Evolutionary conservation across 92 coral and sea anemone genomes (phyloP), one percentile per base, ranked within the genome.

Genomic region (Epizoanthus ramosus): DNA sequence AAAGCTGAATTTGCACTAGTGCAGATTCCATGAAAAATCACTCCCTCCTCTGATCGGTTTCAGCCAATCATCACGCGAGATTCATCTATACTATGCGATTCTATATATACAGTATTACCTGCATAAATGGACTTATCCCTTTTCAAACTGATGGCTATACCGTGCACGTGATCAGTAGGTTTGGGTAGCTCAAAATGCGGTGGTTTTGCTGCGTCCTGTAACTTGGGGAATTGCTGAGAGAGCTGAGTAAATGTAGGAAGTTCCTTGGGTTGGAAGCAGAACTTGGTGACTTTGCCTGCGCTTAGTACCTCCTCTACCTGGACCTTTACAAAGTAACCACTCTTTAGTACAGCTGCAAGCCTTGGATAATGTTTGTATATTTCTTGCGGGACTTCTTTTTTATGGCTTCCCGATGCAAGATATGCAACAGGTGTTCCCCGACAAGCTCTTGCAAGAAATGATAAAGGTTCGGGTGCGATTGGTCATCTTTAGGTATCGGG

Each of bases 261-360:
- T 0, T 87, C 73, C 57, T 67, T 87, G 7, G 97, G 93, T 66
- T 92, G 93, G 58, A 92, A 86, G 67, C 97, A 92, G 18, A 88
- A 22, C 37, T 92, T 91, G 28, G 75, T 88, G 28, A 87, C 10
- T 56, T 69, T 80, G 4, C 63, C 31, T 33, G 87, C 33, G 50
- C 57, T 66, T 22, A 22, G 35, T 23, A 73, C 83, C 17, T 56
- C 43, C 21, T 88, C 79, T 17, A 79, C 81, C n/a, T n/a, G n/a
- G n/a, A n/a, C n/a, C 24, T 64, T 84, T 23, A 91, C 91, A 80
- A 90, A 92, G 76, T 92, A 92, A 0, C 97, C 97, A 25, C 88
- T 88, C 31, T 60, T 73, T 18, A 92, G 74, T 59, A 57, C 47
- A 9, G 83, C 82, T 2, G 85, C 85, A 16, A 92, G 67, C 52